These are phyloP conservation scores for Enteromius radiatus DNA, from an alignment of 2,797 vertebrate species.

Conservation along the genomic window DNA sequence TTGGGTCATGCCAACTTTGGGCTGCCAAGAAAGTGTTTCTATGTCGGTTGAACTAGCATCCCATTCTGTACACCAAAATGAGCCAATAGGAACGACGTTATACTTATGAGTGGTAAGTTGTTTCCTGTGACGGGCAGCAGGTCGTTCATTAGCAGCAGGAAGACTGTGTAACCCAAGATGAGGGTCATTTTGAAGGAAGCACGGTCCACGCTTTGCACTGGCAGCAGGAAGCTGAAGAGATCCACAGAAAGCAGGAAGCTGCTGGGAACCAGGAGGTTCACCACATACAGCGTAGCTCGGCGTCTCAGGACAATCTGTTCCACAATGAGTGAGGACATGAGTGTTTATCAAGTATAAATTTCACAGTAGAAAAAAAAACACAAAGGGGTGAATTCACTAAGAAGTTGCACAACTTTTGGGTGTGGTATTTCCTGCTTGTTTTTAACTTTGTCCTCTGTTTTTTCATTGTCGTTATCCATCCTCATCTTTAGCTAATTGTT, in stretches of 20 bases:
- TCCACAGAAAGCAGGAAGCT: slow-evolving; percentile 79
- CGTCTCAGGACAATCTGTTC: slow-evolving; percentile 61
- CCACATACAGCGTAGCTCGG: slow-evolving; percentile 70
- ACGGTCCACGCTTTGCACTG: slow-evolving; percentile 53
- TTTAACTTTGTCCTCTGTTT: not conserved
- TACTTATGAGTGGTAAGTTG: slow-evolving; percentile 63
- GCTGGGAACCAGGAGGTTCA: slow-evolving; percentile 79
- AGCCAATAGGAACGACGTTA: not conserved
- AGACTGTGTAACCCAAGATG: slow-evolving; percentile 67
- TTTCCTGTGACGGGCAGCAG: slow-evolving; percentile 61
- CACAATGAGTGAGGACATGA: not conserved
- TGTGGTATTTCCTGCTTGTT: not conserved
- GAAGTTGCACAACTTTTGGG: not conserved
- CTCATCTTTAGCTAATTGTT: not conserved
- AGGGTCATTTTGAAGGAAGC: slow-evolving; percentile 69
- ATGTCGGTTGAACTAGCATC: not conserved
- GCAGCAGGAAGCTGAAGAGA: slow-evolving; percentile 81
- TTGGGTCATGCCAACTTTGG: not conserved
- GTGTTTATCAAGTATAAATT: not conserved
- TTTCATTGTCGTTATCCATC: not conserved
- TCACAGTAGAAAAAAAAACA: not conserved
- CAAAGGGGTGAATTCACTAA: not conserved
- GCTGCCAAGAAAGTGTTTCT: not conserved
- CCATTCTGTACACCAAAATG: not conserved
- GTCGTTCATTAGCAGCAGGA: slow-evolving; percentile 67